Percentiles rank a stretch among this genome's conserved stretches.
phyloP scores from a whole-genome alignment of 2,888 invertebrate species.

The Acronicta leporina region DNA sequence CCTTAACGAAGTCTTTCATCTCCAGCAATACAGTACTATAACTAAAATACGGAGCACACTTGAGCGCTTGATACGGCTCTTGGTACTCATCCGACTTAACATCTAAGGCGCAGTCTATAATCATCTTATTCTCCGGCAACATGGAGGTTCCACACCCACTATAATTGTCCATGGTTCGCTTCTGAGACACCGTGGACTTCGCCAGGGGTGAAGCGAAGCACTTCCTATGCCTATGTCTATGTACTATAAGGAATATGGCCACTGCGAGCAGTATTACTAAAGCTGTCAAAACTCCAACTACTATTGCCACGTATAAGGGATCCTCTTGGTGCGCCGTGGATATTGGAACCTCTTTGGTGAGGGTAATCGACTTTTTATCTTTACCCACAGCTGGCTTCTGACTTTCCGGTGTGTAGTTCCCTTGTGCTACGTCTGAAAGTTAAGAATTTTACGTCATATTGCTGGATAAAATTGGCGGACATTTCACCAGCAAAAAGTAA shows the following conservation, averaged over 20 bases:
- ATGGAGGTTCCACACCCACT: constrained; percentile 88
- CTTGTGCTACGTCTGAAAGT: constrained; percentile 90
- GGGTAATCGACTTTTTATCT: constrained; percentile 81
- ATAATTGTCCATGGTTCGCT: constrained; percentile 88
- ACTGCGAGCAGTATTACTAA: constrained; percentile 92
- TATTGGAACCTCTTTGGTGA: constrained; percentile 90
- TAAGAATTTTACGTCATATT: constrained; percentile 3
- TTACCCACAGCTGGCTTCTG: constrained; percentile 87
- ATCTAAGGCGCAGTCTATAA: constrained; percentile 89
- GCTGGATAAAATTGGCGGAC: too few species aligned
- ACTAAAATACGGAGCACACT: constrained; percentile 93
- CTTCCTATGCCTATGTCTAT: constrained; percentile 92
- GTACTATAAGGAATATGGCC: constrained; percentile 92
- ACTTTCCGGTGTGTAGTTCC: constrained; percentile 92
- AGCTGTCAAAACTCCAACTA: constrained; percentile 93
- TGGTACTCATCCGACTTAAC: constrained; percentile 93
- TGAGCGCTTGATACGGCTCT: constrained; percentile 93
- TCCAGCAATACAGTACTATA: constrained; percentile 93
- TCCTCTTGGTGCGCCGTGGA: constrained; percentile 92
- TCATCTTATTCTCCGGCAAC: constrained; percentile 86
- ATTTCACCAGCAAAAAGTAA: too few species aligned
- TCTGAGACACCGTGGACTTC: constrained; percentile 77
- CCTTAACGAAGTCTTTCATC: constrained; percentile 91
- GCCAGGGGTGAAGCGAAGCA: constrained; percentile 92
- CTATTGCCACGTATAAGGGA: constrained; percentile 93